Base-by-base conservation (phyloP, 2,888 invertebrate species). In the Microdon myrmicae region DNA sequence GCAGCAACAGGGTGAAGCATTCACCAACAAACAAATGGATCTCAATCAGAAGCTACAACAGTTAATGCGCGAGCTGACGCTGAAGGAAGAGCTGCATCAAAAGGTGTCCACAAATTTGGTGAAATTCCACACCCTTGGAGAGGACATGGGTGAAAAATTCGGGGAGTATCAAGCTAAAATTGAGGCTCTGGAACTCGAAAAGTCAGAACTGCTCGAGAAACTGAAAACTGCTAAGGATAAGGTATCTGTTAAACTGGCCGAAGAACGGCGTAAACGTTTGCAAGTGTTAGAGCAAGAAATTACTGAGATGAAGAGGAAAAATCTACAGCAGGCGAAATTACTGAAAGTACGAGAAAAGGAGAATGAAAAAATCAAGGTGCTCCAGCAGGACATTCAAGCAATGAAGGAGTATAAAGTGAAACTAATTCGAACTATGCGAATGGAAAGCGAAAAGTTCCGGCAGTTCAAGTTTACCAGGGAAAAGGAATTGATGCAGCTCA, bases 391-490 rank as follows among this genome's bases (percentile, higher is more conserved):
- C 75, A 87, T 90, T 39, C 82, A 85, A 70, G 80, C 82, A 2
- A 88, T 95, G 87, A 95, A 95, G 75, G 86, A 86, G 67, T 86
- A 86, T 0, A 88, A 92, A 79, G 92, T 96, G 1, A 89, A 87
- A 74, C 83, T 94, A 41, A 86, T 94, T 68, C 86, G 87, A 17
- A 86, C 89, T 73, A 94, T 96, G 91, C 87, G 90, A 35, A 85
- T 86, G 59, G 95, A 96, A 71, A 85, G 88, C 6, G 92, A 94
- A 67, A 87, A 85, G 68, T 95, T 93, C 82, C 85, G 90, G 25
- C 86, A 87, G 59, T 94, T 90, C 89, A 92, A 90, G 75, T 80
- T 86, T 38, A 84, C 87, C 71, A 88, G 90, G 68, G 93, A 94
- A 71, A 87, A 89, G 47, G 92, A 94, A 67, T 79, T 94, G 66